These are phyloP conservation scores for Parnassius smintheus DNA, from an alignment of 2,888 invertebrate genomes.

Conservation along the genomic window DNA sequence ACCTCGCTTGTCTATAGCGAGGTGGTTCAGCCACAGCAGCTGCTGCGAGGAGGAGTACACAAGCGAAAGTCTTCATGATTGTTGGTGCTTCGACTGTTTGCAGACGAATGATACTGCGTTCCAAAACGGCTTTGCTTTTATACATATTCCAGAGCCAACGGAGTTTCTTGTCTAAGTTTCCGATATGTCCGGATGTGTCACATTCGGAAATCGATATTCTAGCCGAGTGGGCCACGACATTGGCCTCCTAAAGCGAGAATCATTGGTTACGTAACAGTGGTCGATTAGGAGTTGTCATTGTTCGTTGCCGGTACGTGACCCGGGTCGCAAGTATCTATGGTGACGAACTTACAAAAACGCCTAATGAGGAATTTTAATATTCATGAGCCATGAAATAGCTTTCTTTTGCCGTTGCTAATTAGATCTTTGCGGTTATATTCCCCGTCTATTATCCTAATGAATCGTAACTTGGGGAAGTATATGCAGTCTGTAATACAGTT, in stretches of 20 bases:
- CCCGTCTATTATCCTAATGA: constrained; percentile 23
- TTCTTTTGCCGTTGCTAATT: constrained; percentile 53
- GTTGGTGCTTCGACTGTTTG: constrained; percentile 52
- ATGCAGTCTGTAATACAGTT: too few relatives aligned
- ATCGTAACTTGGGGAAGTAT: too few relatives aligned
- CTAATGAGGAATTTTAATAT: constrained; percentile 61
- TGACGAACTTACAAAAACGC: constrained; percentile 57
- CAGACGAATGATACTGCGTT: constrained; percentile 67
- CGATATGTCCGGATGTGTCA: constrained; percentile 66
- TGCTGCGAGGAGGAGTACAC: constrained; percentile 57
- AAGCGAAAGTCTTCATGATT: constrained; percentile 62
- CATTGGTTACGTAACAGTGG: constrained; percentile 64
- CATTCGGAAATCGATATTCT: constrained; percentile 68
- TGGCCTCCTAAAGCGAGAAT: constrained; percentile 69
- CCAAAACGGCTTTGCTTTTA: constrained; percentile 50
- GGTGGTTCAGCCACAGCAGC: constrained; percentile 63
- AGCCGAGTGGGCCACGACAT: constrained; percentile 64
- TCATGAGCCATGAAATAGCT: constrained; percentile 65
- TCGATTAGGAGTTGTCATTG: constrained; percentile 76
- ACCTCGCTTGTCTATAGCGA: constrained; percentile 50
- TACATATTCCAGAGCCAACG: constrained; percentile 47
- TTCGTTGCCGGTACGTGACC: constrained; percentile 59
- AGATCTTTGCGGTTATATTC: constrained; percentile 43
- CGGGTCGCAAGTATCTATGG: constrained; percentile 42
- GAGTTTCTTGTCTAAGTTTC: constrained; percentile 54